Conservation (phyloP, 2,888 invertebrate genomes). For the Drosophila kambysellisi region DNA sequence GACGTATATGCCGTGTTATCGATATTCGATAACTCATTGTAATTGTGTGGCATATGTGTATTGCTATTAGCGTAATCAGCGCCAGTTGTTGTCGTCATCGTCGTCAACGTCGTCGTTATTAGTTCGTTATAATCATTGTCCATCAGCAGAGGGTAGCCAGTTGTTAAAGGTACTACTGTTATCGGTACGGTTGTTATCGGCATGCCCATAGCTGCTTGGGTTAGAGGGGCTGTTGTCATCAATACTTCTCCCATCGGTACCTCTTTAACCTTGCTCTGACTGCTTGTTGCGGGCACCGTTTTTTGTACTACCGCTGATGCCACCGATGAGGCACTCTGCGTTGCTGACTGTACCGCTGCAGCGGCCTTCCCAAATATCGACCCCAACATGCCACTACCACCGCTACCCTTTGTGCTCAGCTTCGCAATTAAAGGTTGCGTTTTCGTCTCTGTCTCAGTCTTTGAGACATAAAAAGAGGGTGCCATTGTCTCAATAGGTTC, state of each 20-base stretch:
- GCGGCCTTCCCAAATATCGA: constrained; percentile 83
- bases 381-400: constrained; percentile 81
- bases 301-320: constrained; percentile 78
- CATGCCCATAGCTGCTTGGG: constrained; percentile 17
- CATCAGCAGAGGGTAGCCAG: constrained; percentile 11
- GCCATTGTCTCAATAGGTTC: background rate
- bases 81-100: constrained; percentile 39
- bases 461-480: background rate
- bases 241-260: constrained; percentile 15
- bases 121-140: constrained; percentile 47
- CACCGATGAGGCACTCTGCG: constrained; percentile 78
- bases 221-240: constrained; percentile 18
- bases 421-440: constrained; percentile 2
- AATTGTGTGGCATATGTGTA: constrained; percentile 50
- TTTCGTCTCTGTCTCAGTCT: background rate
- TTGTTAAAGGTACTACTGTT: constrained; percentile 12
- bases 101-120: constrained; percentile 9
- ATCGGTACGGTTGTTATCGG: constrained; percentile 2
- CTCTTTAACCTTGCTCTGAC: constrained; percentile 9
- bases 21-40: constrained; percentile 26
- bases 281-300: constrained; percentile 31
- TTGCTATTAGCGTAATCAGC: constrained; percentile 80
- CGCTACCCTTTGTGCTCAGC: constrained; percentile 7
- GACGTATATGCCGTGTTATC: constrained; percentile 41
- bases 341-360: constrained; percentile 83